Evolutionary conservation across 1,140 invertebrate genomes (phyloP), one percentile per base, ranked within the genome.

Genomic region (Rhysida immarginata): DNA sequence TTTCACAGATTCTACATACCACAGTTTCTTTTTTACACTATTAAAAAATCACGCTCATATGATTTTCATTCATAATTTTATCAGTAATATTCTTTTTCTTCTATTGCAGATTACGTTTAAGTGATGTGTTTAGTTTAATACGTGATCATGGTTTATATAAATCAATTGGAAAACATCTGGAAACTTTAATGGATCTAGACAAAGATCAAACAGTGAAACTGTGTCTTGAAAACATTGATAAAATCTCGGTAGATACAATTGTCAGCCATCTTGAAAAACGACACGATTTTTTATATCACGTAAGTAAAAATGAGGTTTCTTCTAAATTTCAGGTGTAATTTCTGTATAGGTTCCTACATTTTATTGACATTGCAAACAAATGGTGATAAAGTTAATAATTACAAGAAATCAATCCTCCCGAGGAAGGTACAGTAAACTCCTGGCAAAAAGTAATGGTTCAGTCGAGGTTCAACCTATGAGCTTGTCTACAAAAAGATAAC

Each of bases 171-270:
- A 83, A 92, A 65, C 85, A 90, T 75, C 85, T 97, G 45, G 78
- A 88, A 61, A 81, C 85, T 58, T 72, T 99, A 29, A 94, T 99
- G 85, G 80, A 85, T 60, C 76, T 97, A 41, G 87, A 97, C 72
- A 72, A 78, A 53, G 80, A 89, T 50, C 78, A 84, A 70, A 84
- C 94, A 8, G 84, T 95, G 57, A 73, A 78, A 42, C 77, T 97
- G 66, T 77, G 97, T 43, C 65, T 95, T 44, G 83, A 92, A 58
- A 85, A 88, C 67, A 78, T 81, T 45, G 75, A 78, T 48, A 79
- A 79, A 59, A 78, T 96, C 42, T 78, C 87, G 2, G 77, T 87
- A 0, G 81, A 85, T 60, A 74, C 85, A 27, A 83, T 96, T 27
- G 85, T 96, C 45, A 75, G 81, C 50, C 86, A 88, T 66, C 73